Evolutionary conservation across 2,113 vertebrate species (phyloP), one percentile per base, ranked within the genome.

Genomic region (Lethenteron camtschaticum): DNA sequence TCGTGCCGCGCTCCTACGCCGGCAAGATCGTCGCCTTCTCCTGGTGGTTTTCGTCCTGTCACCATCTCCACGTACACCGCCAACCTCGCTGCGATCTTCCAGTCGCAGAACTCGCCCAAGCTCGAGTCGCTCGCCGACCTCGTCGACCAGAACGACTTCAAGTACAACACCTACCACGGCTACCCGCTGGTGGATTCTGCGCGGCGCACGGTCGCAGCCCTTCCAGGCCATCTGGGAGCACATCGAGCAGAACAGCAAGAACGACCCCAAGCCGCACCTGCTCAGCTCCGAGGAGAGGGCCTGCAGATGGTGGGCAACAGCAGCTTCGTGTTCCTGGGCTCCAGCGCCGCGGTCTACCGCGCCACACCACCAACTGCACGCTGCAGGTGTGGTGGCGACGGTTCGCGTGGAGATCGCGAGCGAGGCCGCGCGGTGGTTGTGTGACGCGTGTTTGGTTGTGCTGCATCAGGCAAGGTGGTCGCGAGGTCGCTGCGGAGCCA

Each of bases 181-280:
- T 66, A 66, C 63, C 63, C 63, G 20, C 63, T 66, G n/a, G 63
- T 66, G n/a, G 20, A 9, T 66, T 66, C 63, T 66, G 63, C n/a
- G 20, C 9, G 10, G n/a, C n/a, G n/a, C 63, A n/a, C n/a, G 63
- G n/a, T n/a, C 20, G 63, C n/a, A 11, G 20, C 63, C 63, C 20
- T 66, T 66, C 20, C 63, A 66, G 63, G 63, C n/a, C 63, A 66
- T 66, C 63, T 66, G 63, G 63, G 63, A 66, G 63, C 63, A 66
- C 63, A 66, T 66, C 20, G 63, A 66, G 8, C n/a, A 66, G 10
- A 11, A 66, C n/a, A 66, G n/a, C 20, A 11, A 66, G 20, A 66
- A 16, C 20, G 63, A 66, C 20, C n/a, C n/a, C n/a, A n/a, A 20
- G n/a, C 63, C 20, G 63, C n/a, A 16, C 63, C 63, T 66, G 63